Base-by-base conservation (phyloP, 2,113 vertebrate genomes). In the Empidonax alnorum region DNA sequence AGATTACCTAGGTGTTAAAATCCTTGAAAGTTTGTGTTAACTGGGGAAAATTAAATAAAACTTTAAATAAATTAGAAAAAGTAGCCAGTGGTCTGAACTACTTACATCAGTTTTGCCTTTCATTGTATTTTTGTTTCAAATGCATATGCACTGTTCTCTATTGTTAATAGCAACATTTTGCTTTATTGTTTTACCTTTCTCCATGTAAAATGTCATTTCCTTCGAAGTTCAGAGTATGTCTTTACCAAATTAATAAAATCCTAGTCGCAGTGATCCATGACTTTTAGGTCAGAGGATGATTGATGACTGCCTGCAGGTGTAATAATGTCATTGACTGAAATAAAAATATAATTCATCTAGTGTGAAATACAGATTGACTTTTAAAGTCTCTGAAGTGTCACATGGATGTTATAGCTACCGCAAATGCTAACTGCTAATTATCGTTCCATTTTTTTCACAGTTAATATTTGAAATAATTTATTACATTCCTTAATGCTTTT, bases 301-400 rank as follows among this genome's bases (percentile, higher is more conserved):
- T 95, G 94, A 97, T 97, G 88, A 47, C 46, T 92, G 56, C 69
- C 92, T 80, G 68, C 66, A 87, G 74, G 59, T 94, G 71, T 96
- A 95, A 97, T 96, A 97, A 97, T 96, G 93, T 91, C 86, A 96
- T 90, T 83, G 68, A 42, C 88, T 94, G 85, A 96, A 97, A 97
- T 97, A 95, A 98, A 97, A 98, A 96, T 97, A 92, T 72, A 97
- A 83, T 97, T 97, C 50, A 94, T 95, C 76, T 96, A 72, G 53
- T 95, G 44, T 97, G 90, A 97, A 97, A 97, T 96, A 96, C 74
- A 82, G 61, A 67, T 52, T 97, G 90, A 96, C 96, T 95, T 83
- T 78, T 92, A 84, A 93, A 97, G 92, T 74, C 56, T 96, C 69
- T 87, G 50, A 81, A 95, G 59, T 66, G 58, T 93, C 87, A 42